Evolutionary conservation across 2,113 vertebrate species (phyloP).

Genomic region (Archilochus colubris): DNA sequence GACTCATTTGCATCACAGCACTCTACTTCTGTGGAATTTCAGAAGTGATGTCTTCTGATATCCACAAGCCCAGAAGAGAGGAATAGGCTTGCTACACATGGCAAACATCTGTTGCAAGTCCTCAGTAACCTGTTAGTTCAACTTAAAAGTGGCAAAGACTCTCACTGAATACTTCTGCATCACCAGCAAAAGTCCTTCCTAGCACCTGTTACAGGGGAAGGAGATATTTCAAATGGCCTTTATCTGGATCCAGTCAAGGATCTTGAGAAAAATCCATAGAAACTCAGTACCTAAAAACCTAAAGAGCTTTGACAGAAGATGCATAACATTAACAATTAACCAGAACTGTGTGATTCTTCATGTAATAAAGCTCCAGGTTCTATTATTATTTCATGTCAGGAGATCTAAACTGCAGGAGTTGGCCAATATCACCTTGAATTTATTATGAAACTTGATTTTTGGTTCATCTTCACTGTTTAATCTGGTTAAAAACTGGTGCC

Average conservation of each 20-base stretch:
- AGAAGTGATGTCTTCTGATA: not conserved
- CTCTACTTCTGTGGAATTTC: not conserved
- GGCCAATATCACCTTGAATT: not conserved
- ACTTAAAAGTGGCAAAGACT: constrained; percentile 9
- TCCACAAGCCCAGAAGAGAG: not conserved
- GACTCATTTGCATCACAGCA: not conserved
- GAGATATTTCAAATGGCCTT: not conserved
- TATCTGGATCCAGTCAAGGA: not conserved
- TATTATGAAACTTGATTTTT: not conserved
- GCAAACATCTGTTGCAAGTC: constrained; percentile 1
- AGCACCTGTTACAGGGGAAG: not conserved
- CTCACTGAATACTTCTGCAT: constrained; percentile 35
- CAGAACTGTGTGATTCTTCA: not conserved
- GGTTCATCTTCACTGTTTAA: not conserved
- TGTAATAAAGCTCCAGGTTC: not conserved
- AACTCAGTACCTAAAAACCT: not conserved
- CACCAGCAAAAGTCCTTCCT: constrained; percentile 18
- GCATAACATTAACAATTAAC: not conserved
- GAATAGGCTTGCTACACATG: not conserved
- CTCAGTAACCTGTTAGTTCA: not conserved
- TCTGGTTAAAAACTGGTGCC: not conserved
- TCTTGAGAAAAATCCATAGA: not conserved
- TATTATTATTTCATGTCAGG: not conserved
- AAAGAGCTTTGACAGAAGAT: not conserved
- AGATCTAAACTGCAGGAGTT: not conserved